Evolutionary conservation across 37 sponge, comb jelly and placozoan species (phyloP).

Genomic region (Cliona cf. orientalis): DNA sequence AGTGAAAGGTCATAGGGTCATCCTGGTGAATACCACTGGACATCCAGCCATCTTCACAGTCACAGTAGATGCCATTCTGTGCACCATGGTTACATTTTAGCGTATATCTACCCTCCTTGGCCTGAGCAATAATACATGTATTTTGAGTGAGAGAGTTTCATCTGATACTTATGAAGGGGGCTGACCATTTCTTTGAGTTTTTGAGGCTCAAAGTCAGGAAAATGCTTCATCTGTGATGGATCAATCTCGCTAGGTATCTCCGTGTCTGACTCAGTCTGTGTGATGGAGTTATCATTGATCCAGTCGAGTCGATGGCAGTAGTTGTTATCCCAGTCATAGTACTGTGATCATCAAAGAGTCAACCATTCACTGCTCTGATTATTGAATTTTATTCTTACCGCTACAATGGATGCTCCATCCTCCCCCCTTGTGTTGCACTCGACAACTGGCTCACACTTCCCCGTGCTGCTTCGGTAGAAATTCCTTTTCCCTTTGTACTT

Average conservation of each 20-base stretch:
- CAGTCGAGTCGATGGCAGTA: conserved; percentile 56
- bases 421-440: conserved; percentile 74
- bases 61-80: conserved; percentile 61
- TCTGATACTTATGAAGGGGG: not conserved
- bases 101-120: not conserved
- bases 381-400: conserved; percentile 37
- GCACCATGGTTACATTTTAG: conserved; percentile 72
- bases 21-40: conserved; percentile 70
- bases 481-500: conserved; percentile 90
- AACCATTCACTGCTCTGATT: not conserved
- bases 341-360: conserved; percentile 31
- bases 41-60: conserved; percentile 75
- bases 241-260: conserved; percentile 52
- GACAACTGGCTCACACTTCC: conserved; percentile 81
- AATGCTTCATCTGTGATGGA: conserved; percentile 40
- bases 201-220: conserved; percentile 56
- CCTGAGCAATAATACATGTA: not conserved
- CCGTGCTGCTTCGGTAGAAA: conserved; percentile 74
- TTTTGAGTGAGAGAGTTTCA: not conserved
- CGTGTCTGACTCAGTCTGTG: conserved; percentile 54
- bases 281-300: conserved; percentile 46
- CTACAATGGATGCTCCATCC: conserved; percentile 57
- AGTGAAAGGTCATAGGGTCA: conserved; percentile 45
- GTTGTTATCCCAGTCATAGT: conserved; percentile 82
- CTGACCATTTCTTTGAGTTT: conserved; percentile 18